Conservation (phyloP, 2,888 invertebrate genomes). For the Hypolimnas misippus region DNA sequence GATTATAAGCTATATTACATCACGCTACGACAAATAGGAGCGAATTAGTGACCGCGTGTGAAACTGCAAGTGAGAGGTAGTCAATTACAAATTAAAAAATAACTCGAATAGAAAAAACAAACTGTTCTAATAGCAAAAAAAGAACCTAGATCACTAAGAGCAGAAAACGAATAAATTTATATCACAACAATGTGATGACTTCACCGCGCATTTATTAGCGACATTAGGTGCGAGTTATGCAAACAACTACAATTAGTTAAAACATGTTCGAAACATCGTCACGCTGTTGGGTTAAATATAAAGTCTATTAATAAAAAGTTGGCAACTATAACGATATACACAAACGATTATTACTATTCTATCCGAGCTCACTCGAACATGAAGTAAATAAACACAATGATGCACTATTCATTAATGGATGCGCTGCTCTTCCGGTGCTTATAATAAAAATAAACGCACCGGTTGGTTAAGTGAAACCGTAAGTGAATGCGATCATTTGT, state of each 20-base stretch:
- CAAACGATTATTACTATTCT: slow-evolving; percentile 49
- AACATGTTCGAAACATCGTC: slow-evolving; percentile 21
- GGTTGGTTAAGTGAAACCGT: slow-evolving; percentile 53
- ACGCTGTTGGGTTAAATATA: slow-evolving; percentile 47
- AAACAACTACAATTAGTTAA: slow-evolving; percentile 1
- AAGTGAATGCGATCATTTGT: slow-evolving; percentile 51
- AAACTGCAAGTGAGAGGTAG: no score
- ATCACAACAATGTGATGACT: slow-evolving; percentile 40
- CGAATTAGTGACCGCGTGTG: no score
- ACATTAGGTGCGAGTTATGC: neutral
- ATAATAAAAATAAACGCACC: slow-evolving; percentile 63
- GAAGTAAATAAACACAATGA: slow-evolving; percentile 52
- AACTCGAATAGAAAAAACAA: no score
- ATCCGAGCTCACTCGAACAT: slow-evolving; percentile 44
- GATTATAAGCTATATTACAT: no score
- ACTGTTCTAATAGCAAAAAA: neutral
- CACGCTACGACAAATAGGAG: no score
- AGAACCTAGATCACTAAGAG: neutral
- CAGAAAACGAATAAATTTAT: slow-evolving; percentile 29
- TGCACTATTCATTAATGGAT: slow-evolving; percentile 44
- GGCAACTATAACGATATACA: slow-evolving; percentile 50
- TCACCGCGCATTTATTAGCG: slow-evolving; percentile 54
- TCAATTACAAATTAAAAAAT: no score
- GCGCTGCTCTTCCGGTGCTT: slow-evolving; percentile 56
- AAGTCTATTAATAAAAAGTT: slow-evolving; percentile 63